Evolutionary conservation across 2,113 vertebrate species (phyloP).

Genomic region (Xyrauchen texanus): DNA sequence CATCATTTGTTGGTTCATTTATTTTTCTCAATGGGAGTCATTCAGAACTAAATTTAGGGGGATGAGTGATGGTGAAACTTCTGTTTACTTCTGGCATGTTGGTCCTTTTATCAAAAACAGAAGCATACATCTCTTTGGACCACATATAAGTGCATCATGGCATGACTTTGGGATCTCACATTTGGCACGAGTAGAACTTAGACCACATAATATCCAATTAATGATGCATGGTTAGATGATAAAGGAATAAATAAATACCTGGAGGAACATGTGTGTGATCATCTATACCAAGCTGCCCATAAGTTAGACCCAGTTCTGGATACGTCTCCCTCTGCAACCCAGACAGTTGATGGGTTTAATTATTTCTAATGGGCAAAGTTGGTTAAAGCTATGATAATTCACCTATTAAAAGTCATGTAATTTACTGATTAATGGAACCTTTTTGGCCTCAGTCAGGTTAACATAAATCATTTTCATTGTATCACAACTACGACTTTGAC

Average conservation of each 20-base stretch:
- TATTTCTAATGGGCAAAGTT: neutral
- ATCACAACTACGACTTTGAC: too few species aligned
- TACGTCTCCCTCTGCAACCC: too few species aligned
- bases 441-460: neutral
- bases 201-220: neutral
- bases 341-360: too few species aligned
- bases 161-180: neutral
- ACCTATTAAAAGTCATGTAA: too few species aligned
- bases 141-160: neutral
- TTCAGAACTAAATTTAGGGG: too few species aligned
- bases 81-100: neutral
- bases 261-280: slow-evolving; percentile 87
- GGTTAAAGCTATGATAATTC: too few species aligned
- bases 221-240: neutral
- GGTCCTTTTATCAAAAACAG: neutral
- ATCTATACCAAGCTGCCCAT: slow-evolving; percentile 90
- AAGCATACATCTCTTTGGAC: neutral
- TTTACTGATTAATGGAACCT: neutral
- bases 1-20: too few species aligned
- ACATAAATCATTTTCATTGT: neutral
- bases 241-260: slow-evolving; percentile 71
- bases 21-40: too few species aligned
- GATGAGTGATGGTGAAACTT: neutral
- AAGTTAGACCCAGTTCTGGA: slow-evolving; percentile 80
- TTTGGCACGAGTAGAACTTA: too few species aligned